phyloP scores from a whole-genome alignment of 2,888 invertebrate genomes.

The Ptychoptera contaminata region DNA sequence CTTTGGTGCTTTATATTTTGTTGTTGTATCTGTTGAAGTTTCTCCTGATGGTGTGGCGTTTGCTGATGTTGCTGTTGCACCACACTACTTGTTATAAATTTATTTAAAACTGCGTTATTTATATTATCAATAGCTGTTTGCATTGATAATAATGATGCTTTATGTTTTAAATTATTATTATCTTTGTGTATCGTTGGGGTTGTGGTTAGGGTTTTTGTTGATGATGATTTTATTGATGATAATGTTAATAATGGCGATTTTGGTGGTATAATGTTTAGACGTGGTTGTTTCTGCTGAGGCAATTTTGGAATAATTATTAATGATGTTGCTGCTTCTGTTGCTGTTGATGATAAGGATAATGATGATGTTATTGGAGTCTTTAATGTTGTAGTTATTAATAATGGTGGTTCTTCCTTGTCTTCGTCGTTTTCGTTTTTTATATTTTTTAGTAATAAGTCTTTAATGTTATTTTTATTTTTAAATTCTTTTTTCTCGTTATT shows the following conservation, averaged over 20 bases:
- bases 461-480: too few relatives aligned
- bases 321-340: neutral
- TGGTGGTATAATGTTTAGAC: neutral
- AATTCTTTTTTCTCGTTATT: too few relatives aligned
- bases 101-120: too few relatives aligned
- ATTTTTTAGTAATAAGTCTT: too few relatives aligned
- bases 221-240: neutral
- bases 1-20: conserved; percentile 4
- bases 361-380: conserved; percentile 4
- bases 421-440: neutral
- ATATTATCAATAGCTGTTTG: too few relatives aligned
- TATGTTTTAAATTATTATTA: neutral
- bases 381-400: conserved; percentile 4
- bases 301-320: neutral
- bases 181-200: neutral
- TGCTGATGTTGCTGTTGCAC: neutral
- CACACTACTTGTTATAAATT: too few relatives aligned
- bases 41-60: neutral
- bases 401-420: conserved; percentile 1
- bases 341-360: conserved; percentile 3
- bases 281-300: conserved; percentile 1
- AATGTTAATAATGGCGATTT: conserved; percentile 3
- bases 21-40: conserved; percentile 1
- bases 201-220: neutral
- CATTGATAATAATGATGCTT: too few relatives aligned